phyloP scores from a whole-genome alignment of 2,888 invertebrate species.

The Cheiracanthium punctorium region DNA sequence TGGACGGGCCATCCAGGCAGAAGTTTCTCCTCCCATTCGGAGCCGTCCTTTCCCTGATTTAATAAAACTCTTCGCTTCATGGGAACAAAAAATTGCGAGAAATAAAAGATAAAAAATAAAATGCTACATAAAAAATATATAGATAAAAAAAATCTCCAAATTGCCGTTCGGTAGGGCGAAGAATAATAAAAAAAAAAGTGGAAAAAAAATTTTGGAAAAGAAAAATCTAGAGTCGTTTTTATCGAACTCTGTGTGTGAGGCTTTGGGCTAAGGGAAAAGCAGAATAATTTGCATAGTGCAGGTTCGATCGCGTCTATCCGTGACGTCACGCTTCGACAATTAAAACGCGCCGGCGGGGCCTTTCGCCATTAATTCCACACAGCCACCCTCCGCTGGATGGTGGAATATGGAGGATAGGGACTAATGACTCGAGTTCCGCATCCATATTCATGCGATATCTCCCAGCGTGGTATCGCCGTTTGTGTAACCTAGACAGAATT shows the following conservation, averaged over 20 bases:
- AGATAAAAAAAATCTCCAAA: conserved; percentile 53
- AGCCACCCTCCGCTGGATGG: conserved; percentile 20
- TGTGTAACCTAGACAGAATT: conserved; percentile 5
- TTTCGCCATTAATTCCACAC: conserved; percentile 63
- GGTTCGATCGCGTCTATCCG: conserved; percentile 54
- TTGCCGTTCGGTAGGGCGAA: conserved; percentile 53
- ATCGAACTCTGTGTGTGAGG: conserved; percentile 49
- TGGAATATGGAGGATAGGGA: conserved; percentile 40
- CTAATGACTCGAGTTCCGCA: conserved; percentile 61
- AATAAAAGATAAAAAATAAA: no score
- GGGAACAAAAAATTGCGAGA: conserved; percentile 21
- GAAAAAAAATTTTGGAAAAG: conserved; percentile 33
- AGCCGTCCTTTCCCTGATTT: conserved; percentile 62
- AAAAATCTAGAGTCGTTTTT: conserved; percentile 60
- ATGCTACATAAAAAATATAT: conserved; percentile 38
- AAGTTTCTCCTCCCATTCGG: conserved; percentile 36
- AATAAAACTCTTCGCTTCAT: conserved; percentile 60
- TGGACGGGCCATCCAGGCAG: conserved; percentile 57
- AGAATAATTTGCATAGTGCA: conserved; percentile 66
- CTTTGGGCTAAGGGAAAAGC: conserved; percentile 44
- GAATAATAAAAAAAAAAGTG: conserved; percentile 17
- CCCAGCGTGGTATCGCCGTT: conserved; percentile 5
- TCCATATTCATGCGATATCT: conserved; percentile 65
- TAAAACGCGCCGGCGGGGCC: conserved; percentile 66
- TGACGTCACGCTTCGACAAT: conserved; percentile 67